Evolutionary conservation across 2,113 vertebrate genomes (phyloP).

Genomic region (Leptosomus discolor): DNA sequence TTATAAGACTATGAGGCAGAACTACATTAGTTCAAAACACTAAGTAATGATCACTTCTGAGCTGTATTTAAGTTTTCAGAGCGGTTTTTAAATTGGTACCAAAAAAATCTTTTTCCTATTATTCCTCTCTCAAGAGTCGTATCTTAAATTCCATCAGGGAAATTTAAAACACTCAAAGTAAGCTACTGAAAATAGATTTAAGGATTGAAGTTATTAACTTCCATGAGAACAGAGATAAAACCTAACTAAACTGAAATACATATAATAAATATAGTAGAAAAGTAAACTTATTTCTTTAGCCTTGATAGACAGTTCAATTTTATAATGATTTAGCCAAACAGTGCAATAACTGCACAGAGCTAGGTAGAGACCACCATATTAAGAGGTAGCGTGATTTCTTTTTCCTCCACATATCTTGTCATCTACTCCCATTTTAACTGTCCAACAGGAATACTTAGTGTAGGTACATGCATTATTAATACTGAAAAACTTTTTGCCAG

Average conservation of each 20-base stretch:
- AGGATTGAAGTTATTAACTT: background rate
- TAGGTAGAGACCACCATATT: background rate
- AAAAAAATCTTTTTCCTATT: background rate
- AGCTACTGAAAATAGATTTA: background rate
- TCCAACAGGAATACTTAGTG: background rate
- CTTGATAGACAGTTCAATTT: background rate
- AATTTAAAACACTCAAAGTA: background rate
- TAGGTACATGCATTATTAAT: background rate
- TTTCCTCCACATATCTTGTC: background rate
- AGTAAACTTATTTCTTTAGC: background rate
- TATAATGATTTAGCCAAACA: background rate
- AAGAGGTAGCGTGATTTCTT: fast-evolving
- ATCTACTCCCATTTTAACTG: background rate
- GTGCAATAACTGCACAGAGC: background rate
- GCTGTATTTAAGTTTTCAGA: background rate
- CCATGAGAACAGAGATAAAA: background rate
- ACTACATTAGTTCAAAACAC: background rate
- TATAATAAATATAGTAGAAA: background rate
- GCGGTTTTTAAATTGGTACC: background rate
- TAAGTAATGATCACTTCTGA: background rate
- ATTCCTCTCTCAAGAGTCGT: background rate
- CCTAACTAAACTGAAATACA: background rate
- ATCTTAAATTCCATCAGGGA: background rate
- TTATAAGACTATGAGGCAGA: background rate
- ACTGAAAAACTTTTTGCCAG: background rate